Evolutionary conservation across 2,888 invertebrate species (phyloP), one percentile per base, ranked within the genome.

Genomic region (Pinctada fucata): DNA sequence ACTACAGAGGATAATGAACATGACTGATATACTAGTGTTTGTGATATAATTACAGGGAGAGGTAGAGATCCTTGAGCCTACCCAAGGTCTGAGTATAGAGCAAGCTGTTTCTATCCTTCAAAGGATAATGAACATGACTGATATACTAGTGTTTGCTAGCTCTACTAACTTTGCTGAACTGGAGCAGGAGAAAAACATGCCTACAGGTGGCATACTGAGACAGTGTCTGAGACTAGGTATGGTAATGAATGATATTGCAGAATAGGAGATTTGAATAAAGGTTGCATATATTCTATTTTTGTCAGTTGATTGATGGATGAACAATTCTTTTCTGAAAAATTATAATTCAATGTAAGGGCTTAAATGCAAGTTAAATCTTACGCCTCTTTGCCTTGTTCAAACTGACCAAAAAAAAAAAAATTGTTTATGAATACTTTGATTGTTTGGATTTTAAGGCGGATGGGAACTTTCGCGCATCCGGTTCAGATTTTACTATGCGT

Each of bases 171-270:
- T 99, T 91, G 97, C 97, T 49, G 99, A 99, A 93, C 94, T 99
- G 68, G 99, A 99, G 93, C 97, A 98, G 0, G 99, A 99, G 94
- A 99, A 99, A 94, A 99, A 99, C 92, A 99, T 99, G 99, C 98
- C 98, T 73, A 99, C 98, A 75, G 99, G 99, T n/a, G 99, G 99
- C 70, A 99, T 99, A 87, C 94, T 99, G 76, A 94, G 99, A 78
- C 99, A 99, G 93, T 99, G 99, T 92, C 94, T 99, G 80, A 94
- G 99, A 92, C 94, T 99, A 68, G 93, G 93, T 93, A 86, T 82
- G 52, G 13, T 50, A n/a, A n/a, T 71, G n/a, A 10, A 67, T 16
- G 16, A 64, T 16, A 64, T 64, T 16, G 31, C 31, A 31, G 31
- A 31, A 31, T 31, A 31, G 31, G 31, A 31, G 31, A 31, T 31